phyloP scores from a whole-genome alignment of 2,113 vertebrate genomes.

The Sturnira hondurensis region DNA sequence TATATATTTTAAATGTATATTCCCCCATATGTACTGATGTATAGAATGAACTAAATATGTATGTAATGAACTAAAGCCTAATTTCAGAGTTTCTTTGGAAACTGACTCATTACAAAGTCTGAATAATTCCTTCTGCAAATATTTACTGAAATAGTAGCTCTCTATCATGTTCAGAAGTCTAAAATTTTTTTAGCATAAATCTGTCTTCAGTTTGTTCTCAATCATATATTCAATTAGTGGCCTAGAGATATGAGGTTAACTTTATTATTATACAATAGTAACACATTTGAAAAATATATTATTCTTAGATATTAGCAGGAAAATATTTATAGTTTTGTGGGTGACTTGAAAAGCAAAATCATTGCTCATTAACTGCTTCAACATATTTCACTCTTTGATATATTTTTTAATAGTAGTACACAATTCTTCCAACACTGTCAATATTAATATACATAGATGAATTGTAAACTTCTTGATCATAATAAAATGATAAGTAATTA shows the following conservation, averaged over 20 bases:
- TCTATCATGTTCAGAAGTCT: constrained; percentile 25
- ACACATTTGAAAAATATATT: neutral
- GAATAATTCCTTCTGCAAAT: neutral
- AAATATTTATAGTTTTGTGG: neutral
- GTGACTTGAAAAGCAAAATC: neutral
- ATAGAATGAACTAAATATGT: neutral
- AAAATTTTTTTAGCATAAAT: neutral
- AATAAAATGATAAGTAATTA: neutral
- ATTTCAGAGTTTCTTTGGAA: constrained; percentile 24
- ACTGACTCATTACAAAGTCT: neutral
- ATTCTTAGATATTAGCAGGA: neutral
- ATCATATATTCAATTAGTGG: neutral
- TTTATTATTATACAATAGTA: neutral
- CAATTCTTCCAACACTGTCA: neutral
- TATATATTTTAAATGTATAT: neutral
- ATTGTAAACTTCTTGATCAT: neutral
- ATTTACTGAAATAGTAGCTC: neutral
- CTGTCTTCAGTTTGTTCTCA: neutral
- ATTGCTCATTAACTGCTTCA: neutral
- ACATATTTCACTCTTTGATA: neutral
- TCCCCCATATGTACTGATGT: neutral
- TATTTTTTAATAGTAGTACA: neutral
- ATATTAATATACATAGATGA: neutral
- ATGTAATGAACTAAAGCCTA: constrained; percentile 25
- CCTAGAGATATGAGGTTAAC: neutral